Percentiles rank a stretch among this genome's conserved stretches.
These are phyloP conservation scores for Lomographa bimaculata DNA, from an alignment of 2,888 invertebrate species.

Conservation along the genomic window DNA sequence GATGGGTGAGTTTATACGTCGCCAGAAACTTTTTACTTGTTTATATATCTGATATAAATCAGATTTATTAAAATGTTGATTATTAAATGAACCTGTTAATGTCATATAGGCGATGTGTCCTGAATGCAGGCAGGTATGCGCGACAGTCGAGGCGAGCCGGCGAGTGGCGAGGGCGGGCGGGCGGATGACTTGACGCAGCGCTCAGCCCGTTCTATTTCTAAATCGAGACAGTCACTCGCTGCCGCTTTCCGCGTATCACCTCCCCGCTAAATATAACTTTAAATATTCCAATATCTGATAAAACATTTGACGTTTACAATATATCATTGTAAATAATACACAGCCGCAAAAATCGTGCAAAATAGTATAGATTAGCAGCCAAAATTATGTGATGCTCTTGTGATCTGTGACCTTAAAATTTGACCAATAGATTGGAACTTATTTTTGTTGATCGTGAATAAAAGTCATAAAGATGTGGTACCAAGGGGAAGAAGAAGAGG, in stretches of 20 bases:
- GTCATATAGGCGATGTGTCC: too few relatives aligned
- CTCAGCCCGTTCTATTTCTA: conserved; percentile 82
- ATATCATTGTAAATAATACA: conserved; percentile 22
- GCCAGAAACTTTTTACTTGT: too few relatives aligned
- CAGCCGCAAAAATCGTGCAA: conserved; percentile 5
- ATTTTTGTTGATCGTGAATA: conserved; percentile 23
- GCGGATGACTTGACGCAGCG: conserved; percentile 42
- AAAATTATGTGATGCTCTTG: conserved; percentile 26
- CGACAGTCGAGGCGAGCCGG: conserved; percentile 4
- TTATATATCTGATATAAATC: too few relatives aligned
- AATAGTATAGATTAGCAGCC: conserved; percentile 2
- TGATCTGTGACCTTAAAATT: conserved; percentile 29
- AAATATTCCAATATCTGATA: conserved; percentile 45
- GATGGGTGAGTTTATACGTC: too few relatives aligned
- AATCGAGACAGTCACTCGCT: conserved; percentile 80
- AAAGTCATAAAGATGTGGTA: conserved; percentile 86
- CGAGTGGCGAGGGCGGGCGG: conserved; percentile 23
- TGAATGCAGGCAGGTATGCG: too few relatives aligned
- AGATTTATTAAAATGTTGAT: too few relatives aligned
- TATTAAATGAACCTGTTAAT: too few relatives aligned
- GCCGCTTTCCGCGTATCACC: conserved; percentile 77
- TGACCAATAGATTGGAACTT: conserved; percentile 7
- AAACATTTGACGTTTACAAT: conserved; percentile 33
- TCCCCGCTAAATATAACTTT: conserved; percentile 67
- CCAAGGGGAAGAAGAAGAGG: conserved; percentile 91